These are phyloP conservation scores for Drosophila borealis DNA, from an alignment of 2,888 invertebrate species.

Conservation along the genomic window DNA sequence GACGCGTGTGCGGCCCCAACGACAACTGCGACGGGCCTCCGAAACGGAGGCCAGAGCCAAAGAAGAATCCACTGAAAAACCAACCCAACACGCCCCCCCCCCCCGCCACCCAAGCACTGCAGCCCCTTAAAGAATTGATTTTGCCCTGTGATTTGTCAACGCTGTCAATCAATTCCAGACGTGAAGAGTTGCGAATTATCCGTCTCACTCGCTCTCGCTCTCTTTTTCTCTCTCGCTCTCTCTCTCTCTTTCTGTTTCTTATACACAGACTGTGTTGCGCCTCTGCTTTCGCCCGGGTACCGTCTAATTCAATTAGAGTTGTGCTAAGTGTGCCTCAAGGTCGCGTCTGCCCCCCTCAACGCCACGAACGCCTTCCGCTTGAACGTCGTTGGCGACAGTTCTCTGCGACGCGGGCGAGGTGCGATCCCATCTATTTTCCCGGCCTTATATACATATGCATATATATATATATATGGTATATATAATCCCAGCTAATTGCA, in stretches of 20 bases:
- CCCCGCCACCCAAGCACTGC: too few species aligned
- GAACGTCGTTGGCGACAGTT: not conserved
- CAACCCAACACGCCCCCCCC: not conserved
- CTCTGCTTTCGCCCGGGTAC: constrained; percentile 27
- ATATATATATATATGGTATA: not conserved
- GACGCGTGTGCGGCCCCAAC: constrained; percentile 51
- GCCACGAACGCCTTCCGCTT: not conserved
- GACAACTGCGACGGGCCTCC: constrained; percentile 51
- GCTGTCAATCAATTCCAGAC: constrained; percentile 72
- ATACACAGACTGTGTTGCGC: constrained; percentile 18
- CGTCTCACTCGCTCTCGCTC: not conserved
- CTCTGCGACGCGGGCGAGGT: constrained; percentile 15
- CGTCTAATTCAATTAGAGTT: constrained; percentile 79
- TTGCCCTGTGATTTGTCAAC: constrained; percentile 48
- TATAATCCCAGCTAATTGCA: constrained; percentile 32
- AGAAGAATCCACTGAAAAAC: constrained; percentile 1
- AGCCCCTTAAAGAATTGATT: constrained; percentile 37
- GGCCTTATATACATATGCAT: not conserved
- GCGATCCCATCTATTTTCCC: constrained; percentile 3
- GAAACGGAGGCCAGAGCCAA: not conserved
- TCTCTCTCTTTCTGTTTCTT: constrained; percentile 10
- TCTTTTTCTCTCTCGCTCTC: constrained; percentile 11
- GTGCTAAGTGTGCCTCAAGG: constrained; percentile 74
- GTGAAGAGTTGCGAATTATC: constrained; percentile 46
- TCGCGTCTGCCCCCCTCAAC: constrained; percentile 22